Conservation (phyloP, 2,888 invertebrate genomes). For the Orthosia gothica region DNA sequence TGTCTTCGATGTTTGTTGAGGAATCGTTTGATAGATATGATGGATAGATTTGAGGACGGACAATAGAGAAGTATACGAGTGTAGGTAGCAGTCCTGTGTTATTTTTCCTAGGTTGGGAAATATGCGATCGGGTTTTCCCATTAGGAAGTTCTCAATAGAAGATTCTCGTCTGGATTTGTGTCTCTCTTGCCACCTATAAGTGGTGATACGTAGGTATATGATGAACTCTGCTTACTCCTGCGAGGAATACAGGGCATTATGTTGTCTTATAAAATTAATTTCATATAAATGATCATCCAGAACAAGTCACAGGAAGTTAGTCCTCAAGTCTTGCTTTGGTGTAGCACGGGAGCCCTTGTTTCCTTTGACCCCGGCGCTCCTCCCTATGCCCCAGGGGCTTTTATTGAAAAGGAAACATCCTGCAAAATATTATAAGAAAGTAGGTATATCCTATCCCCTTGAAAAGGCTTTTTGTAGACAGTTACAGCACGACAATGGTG, state of each 20-base stretch:
- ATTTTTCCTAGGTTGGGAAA: background rate
- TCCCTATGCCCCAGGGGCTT: background rate
- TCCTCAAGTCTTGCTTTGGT: background rate
- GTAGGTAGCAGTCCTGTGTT: background rate
- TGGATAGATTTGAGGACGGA: constrained; percentile 11
- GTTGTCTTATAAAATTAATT: background rate
- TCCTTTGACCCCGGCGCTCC: constrained; percentile 8
- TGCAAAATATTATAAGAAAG: no score
- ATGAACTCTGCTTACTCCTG: background rate
- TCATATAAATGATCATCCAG: no score
- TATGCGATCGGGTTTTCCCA: background rate
- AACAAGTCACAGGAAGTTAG: constrained; percentile 16
- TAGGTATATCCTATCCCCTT: no score
- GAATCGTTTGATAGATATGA: constrained; percentile 33
- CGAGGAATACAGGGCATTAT: background rate
- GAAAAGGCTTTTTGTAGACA: no score
- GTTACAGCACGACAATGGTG: no score
- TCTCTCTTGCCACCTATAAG: no score
- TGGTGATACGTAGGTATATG: no score
- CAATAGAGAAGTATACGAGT: background rate
- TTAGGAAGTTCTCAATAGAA: background rate
- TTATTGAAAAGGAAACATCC: background rate
- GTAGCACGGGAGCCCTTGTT: background rate
- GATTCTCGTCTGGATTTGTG: background rate
- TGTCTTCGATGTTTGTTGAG: constrained; percentile 40